Conservation (phyloP, 2,113 vertebrate genomes). For the Syrrhaptes paradoxus region DNA sequence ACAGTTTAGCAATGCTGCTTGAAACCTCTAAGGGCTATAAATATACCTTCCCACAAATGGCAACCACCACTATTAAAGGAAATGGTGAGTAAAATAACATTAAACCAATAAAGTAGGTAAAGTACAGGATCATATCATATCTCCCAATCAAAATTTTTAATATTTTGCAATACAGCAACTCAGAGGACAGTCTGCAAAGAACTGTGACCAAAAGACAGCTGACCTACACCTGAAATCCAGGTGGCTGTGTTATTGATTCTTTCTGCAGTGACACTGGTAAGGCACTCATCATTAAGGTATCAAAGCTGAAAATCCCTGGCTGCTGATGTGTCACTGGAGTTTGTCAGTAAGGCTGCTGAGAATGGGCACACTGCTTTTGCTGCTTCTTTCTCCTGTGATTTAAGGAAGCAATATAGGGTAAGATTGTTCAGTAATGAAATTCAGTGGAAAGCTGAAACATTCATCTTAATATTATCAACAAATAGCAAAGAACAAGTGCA, state of each 20-base stretch:
- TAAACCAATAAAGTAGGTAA: not conserved
- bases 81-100: not conserved
- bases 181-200: not conserved
- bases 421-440: too few relatives aligned
- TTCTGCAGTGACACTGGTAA: rapidly evolving
- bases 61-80: not conserved
- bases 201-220: not conserved
- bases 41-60: not conserved
- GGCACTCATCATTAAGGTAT: not conserved
- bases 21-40: not conserved
- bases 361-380: rapidly evolving
- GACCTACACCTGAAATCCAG: not conserved
- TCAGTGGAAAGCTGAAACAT: too few relatives aligned
- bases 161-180: not conserved
- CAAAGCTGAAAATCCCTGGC: not conserved
- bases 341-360: not conserved
- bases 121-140: not conserved
- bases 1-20: not conserved
- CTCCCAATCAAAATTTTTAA: not conserved
- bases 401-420: too few relatives aligned
- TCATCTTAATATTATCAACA: too few relatives aligned
- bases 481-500: too few relatives aligned
- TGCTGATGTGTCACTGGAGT: not conserved
- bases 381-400: too few relatives aligned
- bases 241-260: not conserved